A percentile compares a stretch with the other conserved stretches of the same genome.
These are phyloP conservation scores for Sprattus sprattus DNA, from an alignment of 2,113 vertebrate genomes.

Conservation along the genomic window DNA sequence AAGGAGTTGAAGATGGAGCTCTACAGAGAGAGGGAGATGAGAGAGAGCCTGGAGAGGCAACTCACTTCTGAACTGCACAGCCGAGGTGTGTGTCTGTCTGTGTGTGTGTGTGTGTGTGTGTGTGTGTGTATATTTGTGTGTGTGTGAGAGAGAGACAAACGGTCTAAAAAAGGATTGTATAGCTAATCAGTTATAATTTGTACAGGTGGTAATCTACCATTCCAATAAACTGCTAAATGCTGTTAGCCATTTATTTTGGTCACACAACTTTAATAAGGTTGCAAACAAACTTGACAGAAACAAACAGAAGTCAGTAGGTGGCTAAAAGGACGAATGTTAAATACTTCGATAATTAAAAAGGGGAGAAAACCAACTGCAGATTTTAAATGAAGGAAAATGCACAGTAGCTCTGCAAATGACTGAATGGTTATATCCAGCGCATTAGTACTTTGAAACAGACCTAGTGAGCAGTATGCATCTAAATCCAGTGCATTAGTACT, in stretches of 20 bases:
- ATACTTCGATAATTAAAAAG: background rate
- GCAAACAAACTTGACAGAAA: slow-evolving; percentile 11
- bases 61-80: slow-evolving; percentile 86
- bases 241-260: background rate
- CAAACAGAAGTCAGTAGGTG: background rate
- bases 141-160: background rate
- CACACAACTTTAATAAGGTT: background rate
- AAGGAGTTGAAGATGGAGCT: slow-evolving; percentile 87
- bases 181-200: slow-evolving; percentile 8
- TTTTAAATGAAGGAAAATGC: background rate
- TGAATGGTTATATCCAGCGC: background rate
- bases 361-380: background rate
- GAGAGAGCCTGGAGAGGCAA: slow-evolving; percentile 86
- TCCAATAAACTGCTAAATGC: background rate
- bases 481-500: background rate
- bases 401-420: background rate
- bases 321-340: background rate
- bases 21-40: slow-evolving; percentile 81
- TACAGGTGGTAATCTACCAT: background rate
- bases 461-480: background rate
- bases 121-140: background rate
- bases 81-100: slow-evolving; percentile 72
- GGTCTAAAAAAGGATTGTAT: background rate
- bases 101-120: background rate
- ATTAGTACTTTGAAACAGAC: background rate